Evolutionary conservation across 2,888 invertebrate genomes (phyloP).

Genomic region (Lasius platythorax): DNA sequence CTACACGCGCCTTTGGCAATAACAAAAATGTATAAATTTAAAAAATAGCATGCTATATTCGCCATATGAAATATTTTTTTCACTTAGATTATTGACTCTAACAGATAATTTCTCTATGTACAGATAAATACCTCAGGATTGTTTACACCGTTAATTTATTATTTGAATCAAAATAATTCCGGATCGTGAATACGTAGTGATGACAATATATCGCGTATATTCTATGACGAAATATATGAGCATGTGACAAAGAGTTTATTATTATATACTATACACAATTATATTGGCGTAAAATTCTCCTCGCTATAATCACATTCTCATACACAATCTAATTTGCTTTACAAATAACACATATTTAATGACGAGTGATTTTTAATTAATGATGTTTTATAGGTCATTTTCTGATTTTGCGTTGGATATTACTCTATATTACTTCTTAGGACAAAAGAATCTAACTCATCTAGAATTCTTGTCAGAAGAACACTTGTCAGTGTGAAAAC

Average conservation of each 20-base stretch:
- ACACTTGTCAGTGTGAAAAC: conserved; percentile 26
- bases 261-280: conserved; percentile 33
- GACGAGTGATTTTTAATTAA: conserved; percentile 61
- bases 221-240: conserved; percentile 59
- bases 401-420: conserved; percentile 60
- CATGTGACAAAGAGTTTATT: conserved; percentile 38
- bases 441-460: conserved; percentile 44
- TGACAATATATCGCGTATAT: conserved; percentile 67
- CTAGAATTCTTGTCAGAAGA: not conserved
- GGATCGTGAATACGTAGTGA: conserved; percentile 60
- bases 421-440: conserved; percentile 34
- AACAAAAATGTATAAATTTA: conserved; percentile 5
- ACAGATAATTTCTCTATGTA: conserved; percentile 51
- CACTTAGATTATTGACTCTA: conserved; percentile 39
- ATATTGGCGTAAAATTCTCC: conserved; percentile 31
- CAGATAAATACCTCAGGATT: conserved; percentile 67
- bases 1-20: not conserved
- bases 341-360: conserved; percentile 36
- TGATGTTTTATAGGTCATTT: conserved; percentile 59
- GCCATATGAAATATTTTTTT: conserved; percentile 28
- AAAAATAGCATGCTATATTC: conserved; percentile 22
- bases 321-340: conserved; percentile 44
- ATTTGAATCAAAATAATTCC: conserved; percentile 59
- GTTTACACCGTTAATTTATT: conserved; percentile 63
- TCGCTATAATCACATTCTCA: conserved; percentile 31